Conservation (phyloP, 2,888 invertebrate genomes). For the Cephalotes varians region DNA sequence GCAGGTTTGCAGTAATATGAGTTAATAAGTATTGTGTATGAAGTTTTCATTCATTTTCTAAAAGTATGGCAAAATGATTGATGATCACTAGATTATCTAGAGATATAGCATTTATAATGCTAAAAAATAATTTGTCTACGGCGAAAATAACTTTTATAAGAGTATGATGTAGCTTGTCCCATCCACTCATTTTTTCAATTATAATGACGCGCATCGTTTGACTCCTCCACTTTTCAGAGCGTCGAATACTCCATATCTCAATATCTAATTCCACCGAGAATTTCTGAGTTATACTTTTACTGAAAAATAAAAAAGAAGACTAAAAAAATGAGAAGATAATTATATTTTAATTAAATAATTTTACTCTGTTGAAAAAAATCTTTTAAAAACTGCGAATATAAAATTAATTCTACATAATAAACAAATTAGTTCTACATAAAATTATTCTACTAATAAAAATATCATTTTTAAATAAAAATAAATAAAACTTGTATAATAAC, state of each 20-base stretch:
- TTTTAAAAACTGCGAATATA: neutral
- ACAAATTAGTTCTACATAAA: too few relatives aligned
- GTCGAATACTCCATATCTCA: conserved; percentile 7
- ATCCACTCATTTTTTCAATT: conserved; percentile 30
- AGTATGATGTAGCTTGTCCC: conserved; percentile 1
- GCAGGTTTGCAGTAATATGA: neutral
- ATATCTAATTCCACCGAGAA: conserved; percentile 18
- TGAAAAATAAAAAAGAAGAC: neutral
- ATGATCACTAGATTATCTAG: neutral
- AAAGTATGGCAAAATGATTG: neutral
- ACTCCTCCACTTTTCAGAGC: conserved; percentile 20
- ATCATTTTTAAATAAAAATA: too few relatives aligned
- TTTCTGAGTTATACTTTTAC: conserved; percentile 11
- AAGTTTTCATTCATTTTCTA: neutral
- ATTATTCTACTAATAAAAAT: neutral
- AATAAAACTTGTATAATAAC: neutral
- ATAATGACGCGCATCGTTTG: conserved; percentile 45
- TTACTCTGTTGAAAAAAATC: neutral
- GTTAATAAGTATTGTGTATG: neutral
- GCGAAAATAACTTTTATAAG: conserved; percentile 18
- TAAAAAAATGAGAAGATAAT: neutral
- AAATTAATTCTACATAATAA: neutral
- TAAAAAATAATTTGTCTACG: neutral
- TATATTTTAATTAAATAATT: conserved; percentile 18
- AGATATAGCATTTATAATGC: neutral